Evolutionary conservation across 2,113 vertebrate genomes (phyloP).

Genomic region (Siniperca chuatsi): DNA sequence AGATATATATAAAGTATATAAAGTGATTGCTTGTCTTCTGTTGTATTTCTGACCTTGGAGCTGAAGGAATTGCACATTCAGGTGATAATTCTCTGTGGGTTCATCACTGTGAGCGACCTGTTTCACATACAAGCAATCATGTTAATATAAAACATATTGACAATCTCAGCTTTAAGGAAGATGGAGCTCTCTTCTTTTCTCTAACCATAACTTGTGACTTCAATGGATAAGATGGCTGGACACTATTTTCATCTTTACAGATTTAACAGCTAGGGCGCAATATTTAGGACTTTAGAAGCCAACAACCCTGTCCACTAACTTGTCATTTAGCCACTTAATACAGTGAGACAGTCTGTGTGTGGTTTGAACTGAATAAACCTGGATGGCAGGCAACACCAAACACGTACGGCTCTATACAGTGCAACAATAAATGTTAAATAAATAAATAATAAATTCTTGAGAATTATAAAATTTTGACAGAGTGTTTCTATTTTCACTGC

Average conservation of each 20-base stretch:
- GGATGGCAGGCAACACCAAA: neutral
- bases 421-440: neutral
- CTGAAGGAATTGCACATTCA: too few relatives aligned
- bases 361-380: neutral
- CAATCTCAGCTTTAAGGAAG: neutral
- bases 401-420: neutral
- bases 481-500: too few relatives aligned
- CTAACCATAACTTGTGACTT: neutral
- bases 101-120: neutral
- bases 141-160: neutral
- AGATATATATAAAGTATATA: too few relatives aligned
- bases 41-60: neutral
- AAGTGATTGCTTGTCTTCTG: neutral
- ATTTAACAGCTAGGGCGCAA: neutral
- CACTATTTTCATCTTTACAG: neutral
- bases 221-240: neutral
- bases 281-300: neutral
- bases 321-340: neutral
- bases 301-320: neutral
- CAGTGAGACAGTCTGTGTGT: neutral
- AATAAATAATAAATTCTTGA: slow-evolving; percentile 5
- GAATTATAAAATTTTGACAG: too few relatives aligned
- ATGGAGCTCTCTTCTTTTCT: neutral
- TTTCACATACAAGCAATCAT: neutral
- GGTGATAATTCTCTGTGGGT: neutral